These are phyloP conservation scores for Ooceraea biroi DNA, from an alignment of 1,140 invertebrate genomes.

Conservation along the genomic window DNA sequence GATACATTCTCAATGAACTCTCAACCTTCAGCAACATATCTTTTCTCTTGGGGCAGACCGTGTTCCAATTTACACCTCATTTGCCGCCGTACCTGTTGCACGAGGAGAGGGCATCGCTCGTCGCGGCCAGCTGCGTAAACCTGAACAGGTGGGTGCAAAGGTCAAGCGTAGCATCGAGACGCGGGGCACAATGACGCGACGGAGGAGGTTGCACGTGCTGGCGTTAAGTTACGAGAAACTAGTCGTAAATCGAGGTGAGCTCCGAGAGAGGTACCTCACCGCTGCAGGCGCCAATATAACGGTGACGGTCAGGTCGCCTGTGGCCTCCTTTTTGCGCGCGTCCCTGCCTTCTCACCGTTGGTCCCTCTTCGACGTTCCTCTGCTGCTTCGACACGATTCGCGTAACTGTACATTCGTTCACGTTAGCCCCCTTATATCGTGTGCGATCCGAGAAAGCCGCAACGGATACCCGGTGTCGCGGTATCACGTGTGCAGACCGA, in stretches of 20 bases:
- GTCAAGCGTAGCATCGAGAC: conserved; percentile 72
- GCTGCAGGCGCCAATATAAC: conserved; percentile 83
- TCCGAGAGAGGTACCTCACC: conserved; percentile 76
- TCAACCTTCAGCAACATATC: conserved; percentile 23
- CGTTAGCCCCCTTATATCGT: conserved; percentile 48
- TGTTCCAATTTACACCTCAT: conserved; percentile 54
- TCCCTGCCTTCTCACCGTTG: conserved; percentile 48
- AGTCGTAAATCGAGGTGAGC: conserved; percentile 78
- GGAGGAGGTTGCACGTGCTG: conserved; percentile 57
- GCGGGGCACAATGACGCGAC: neutral
- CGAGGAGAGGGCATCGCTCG: neutral
- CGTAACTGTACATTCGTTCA: conserved; percentile 80
- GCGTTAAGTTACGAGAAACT: conserved; percentile 71
- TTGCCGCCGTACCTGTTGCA: conserved; percentile 43
- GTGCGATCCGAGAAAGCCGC: conserved; percentile 36
- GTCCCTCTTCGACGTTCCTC: conserved; percentile 42
- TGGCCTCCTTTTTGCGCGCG: conserved; percentile 81
- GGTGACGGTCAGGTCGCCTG: conserved; percentile 80
- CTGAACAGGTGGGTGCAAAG: conserved; percentile 69
- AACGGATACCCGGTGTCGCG: conserved; percentile 42
- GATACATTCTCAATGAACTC: neutral
- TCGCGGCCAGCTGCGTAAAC: conserved; percentile 56
- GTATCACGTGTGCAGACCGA: conserved; percentile 31
- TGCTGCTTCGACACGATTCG: conserved; percentile 72
- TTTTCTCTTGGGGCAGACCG: neutral